Percentiles rank a stretch among this genome's conserved stretches.
These are phyloP conservation scores for Tauraco erythrolophus DNA, from an alignment of 2,113 vertebrate species.

Conservation along the genomic window DNA sequence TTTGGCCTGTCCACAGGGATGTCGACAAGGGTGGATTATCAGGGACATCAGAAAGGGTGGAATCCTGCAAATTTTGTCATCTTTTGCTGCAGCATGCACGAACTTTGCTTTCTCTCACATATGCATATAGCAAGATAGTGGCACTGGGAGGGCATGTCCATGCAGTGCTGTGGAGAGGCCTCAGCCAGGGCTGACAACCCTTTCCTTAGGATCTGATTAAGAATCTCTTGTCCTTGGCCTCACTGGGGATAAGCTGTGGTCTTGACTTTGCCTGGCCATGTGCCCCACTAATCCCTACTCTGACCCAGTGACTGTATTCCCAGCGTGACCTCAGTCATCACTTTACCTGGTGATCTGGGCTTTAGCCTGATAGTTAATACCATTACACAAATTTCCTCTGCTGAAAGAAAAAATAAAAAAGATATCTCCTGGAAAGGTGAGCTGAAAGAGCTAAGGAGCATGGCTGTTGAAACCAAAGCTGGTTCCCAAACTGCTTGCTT, in stretches of 20 bases:
- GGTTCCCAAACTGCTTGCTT: background rate
- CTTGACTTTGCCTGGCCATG: background rate
- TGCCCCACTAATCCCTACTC: background rate
- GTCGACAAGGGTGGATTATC: background rate
- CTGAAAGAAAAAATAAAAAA: background rate
- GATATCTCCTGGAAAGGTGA: background rate
- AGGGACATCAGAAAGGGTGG: background rate
- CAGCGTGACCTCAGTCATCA: background rate
- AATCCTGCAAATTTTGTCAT: background rate
- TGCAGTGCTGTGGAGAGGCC: too few relatives aligned
- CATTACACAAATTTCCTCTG: background rate
- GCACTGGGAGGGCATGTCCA: background rate
- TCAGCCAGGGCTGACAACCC: background rate
- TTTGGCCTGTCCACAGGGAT: background rate
- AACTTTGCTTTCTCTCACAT: background rate
- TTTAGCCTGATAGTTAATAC: background rate
- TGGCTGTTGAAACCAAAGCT: background rate
- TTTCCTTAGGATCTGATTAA: background rate
- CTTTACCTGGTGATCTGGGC: background rate
- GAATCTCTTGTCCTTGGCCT: background rate
- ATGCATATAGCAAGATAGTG: accelerated
- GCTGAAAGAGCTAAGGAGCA: background rate
- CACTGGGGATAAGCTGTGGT: accelerated
- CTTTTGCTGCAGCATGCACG: background rate
- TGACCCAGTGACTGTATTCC: background rate